These are phyloP conservation scores for Leucophenga varia DNA, from an alignment of 1,140 invertebrate species.

Conservation along the genomic window DNA sequence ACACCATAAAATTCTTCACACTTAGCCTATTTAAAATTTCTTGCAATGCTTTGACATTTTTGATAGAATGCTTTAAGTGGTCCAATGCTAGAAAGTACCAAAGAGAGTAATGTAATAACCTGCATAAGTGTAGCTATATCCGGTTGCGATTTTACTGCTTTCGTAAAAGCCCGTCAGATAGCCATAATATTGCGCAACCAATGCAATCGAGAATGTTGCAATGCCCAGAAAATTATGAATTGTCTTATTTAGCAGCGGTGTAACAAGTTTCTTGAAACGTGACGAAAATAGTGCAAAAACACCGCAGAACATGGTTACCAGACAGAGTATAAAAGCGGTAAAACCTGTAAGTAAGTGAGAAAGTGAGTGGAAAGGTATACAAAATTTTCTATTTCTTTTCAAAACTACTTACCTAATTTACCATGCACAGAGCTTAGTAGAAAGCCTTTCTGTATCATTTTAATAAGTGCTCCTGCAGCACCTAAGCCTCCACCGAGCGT, in stretches of 20 bases:
- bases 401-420: slow-evolving; percentile 43
- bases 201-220: slow-evolving; percentile 38
- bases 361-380: background rate
- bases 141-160: slow-evolving; percentile 13
- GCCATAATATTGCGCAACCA: slow-evolving; percentile 48
- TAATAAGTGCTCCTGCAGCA: slow-evolving; percentile 38
- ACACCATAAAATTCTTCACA: no score
- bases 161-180: slow-evolving; percentile 46
- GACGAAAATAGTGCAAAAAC: slow-evolving; percentile 38
- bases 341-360: slow-evolving; percentile 27
- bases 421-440: slow-evolving; percentile 32
- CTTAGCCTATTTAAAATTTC: no score
- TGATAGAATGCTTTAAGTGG: slow-evolving; percentile 41
- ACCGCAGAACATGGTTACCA: slow-evolving; percentile 39
- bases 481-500: slow-evolving; percentile 42
- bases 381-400: no score
- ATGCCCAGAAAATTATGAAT: slow-evolving; percentile 47
- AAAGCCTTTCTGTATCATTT: slow-evolving; percentile 42
- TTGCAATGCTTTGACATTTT: slow-evolving; percentile 24
- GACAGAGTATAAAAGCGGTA: slow-evolving; percentile 33
- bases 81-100: slow-evolving; percentile 36
- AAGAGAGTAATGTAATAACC: slow-evolving; percentile 32
- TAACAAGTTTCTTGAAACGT: slow-evolving; percentile 32
- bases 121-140: slow-evolving; percentile 41
- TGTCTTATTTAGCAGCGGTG: slow-evolving; percentile 42